Conservation (phyloP, 2,113 vertebrate species). For the Poeciliopsis occidentalis region DNA sequence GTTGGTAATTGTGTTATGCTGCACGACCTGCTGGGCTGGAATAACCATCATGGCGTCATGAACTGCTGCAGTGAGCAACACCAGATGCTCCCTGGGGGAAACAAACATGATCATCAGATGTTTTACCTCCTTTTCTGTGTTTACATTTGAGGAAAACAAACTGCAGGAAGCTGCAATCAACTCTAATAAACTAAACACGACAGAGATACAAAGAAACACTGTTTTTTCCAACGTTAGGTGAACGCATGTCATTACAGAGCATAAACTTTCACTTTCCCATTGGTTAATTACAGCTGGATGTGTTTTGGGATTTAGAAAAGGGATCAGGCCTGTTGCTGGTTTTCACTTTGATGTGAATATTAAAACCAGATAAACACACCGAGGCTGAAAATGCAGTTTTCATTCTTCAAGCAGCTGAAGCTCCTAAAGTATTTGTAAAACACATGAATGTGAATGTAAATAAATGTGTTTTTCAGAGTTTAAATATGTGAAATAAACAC, state of each 20-base stretch:
- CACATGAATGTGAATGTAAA: constrained; percentile 71
- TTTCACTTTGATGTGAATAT: not conserved
- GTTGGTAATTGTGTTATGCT: constrained; percentile 20
- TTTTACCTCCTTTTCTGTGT: not conserved
- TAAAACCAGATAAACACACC: not conserved
- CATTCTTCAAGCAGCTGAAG: not conserved
- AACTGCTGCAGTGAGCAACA: not conserved
- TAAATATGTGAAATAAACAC: constrained; percentile 73
- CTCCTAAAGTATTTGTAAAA: not conserved
- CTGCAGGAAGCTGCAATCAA: too few relatives aligned
- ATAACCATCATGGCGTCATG: not conserved
- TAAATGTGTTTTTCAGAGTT: constrained; percentile 38
- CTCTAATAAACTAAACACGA: too few relatives aligned
- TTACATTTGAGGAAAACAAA: not conserved
- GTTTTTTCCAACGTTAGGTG: not conserved
- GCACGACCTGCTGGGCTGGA: constrained; percentile 30
- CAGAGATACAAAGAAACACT: not conserved
- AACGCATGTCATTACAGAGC: constrained; percentile 26
- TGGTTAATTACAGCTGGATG: not conserved
- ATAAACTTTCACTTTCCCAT: not conserved
- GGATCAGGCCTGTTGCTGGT: too few relatives aligned
- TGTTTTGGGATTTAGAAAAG: not conserved
- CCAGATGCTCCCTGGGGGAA: not conserved
- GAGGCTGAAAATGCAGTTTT: not conserved
- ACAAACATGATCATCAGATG: not conserved